Base-by-base conservation (phyloP, 2,113 vertebrate species). In the Brachirus orientalis region DNA sequence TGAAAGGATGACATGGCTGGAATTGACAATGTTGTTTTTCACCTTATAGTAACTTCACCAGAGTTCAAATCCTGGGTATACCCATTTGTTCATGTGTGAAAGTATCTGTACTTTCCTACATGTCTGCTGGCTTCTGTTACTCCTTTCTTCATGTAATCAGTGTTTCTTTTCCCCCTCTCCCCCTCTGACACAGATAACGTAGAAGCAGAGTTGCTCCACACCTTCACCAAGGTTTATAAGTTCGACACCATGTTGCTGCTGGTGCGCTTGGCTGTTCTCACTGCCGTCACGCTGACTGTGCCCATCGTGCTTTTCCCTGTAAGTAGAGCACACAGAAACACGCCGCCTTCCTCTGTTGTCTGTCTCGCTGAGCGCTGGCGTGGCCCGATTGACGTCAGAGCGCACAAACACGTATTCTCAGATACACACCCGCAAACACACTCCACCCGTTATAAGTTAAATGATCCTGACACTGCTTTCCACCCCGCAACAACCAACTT, bases 221-320 rank as follows among this genome's bases (percentile, higher is more conserved):
- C 96, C 0, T 99, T 97, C 80, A 97, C 93, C 28, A 97, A 92
- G 87, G 96, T 98, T 13, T 97, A 98, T 33, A 96, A 92, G 8
- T 98, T 97, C 0, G 97, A 99, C 12, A 88, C 92, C 0, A 80
- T 95, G 75, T 76, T 99, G 63, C 92, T 98, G 77, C 63, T 96
- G 75, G 98, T 99, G 47, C 98, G 98, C 22, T 45, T 99, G 83
- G 98, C 98, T 0, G 97, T 99, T 10, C 93, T 99, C 61, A 94
- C 98, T 10, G 97, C 98, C 1, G 98, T 99, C 18, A 99, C 95
- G 0, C 85, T 99, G 55, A 99, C 98, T 0, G 98, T 99, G 28
- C 98, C 98, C 67, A 95, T 99, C 19, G 97, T 99, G 55, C 93
- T 99, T 13, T 99, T 99, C 57, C 98, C 98, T 0, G 98, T 99